Conservation (phyloP, 2,797 vertebrate genomes). For the Percopsis omiscomaycus region DNA sequence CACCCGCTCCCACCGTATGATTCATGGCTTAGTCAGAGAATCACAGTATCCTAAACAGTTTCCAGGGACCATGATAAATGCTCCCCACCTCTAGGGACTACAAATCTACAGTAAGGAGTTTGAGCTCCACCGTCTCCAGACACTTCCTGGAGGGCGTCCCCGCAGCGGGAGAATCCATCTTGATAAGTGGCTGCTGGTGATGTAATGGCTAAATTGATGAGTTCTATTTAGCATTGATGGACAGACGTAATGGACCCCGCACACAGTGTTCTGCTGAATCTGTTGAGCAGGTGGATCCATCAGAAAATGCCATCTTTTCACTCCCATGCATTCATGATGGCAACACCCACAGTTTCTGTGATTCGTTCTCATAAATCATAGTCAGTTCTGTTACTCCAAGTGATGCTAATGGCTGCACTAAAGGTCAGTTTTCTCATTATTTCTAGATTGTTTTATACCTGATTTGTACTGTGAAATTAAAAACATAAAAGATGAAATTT, state of each 20-base stretch:
- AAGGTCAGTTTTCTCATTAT: not conserved
- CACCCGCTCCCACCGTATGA: constrained; percentile 28
- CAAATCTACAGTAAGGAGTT: constrained; percentile 40
- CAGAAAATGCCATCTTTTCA: constrained; percentile 2
- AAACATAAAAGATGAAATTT: no score
- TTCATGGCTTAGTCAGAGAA: constrained; percentile 34
- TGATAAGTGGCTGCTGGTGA: constrained; percentile 28
- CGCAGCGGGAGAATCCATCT: constrained; percentile 48
- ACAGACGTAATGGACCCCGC: constrained; percentile 35
- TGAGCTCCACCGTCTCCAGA: constrained; percentile 7
- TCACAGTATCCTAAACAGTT: constrained; percentile 22
- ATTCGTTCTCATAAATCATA: not conserved
- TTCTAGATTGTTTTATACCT: not conserved
- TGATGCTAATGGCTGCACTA: not conserved
- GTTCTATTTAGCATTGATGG: constrained; percentile 46
- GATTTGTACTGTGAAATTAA: not conserved
- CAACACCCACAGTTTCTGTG: not conserved
- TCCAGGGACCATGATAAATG: constrained; percentile 41
- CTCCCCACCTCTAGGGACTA: constrained; percentile 12
- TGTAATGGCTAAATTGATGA: constrained; percentile 45
- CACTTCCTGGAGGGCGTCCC: constrained; percentile 20
- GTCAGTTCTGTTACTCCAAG: not conserved
- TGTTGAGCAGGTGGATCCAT: constrained; percentile 31
- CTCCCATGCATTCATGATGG: not conserved
- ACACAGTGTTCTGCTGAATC: not conserved